Evolutionary conservation across 2,888 invertebrate genomes (phyloP), one percentile per base, ranked within the genome.

Genomic region (Tiphia femorata): DNA sequence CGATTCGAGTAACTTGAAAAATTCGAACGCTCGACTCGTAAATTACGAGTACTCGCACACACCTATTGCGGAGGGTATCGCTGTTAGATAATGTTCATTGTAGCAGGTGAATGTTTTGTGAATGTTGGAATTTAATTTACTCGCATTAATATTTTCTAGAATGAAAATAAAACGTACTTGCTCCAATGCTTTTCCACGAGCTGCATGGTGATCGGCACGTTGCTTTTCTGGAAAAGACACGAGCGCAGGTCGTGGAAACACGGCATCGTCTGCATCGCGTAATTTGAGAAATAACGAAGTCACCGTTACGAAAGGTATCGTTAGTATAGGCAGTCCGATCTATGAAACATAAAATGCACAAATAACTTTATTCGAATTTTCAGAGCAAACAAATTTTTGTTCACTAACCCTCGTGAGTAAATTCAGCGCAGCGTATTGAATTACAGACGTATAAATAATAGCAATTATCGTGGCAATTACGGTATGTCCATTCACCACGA

Each of bases 271-370:
- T 1, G 64, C 63, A 3, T 67, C 67, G 4, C 78, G 76, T 10
- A 84, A 70, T 30, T 79, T 80, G 20, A 84, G 52, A 62, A 84
- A 84, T n/a, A 84, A 40, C 64, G 83, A 73, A 2, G 78, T 73
- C 6, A 77, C 74, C 35, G 83, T 41, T 29, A 82, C 77, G 62
- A 83, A 84, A 0, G 84, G 83, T 19, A 84, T 33, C 3, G 82
- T 77, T 29, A 84, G 67, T 25, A 80, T 68, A 3, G 83, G 82
- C 25, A 84, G 61, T 21, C 64, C 64, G 5, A 67, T 37, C 80
- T 81, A 49, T 12, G 25, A 44, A 21, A 12, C 40, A 30, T 57
- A 6, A 1, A 33, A 46, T 21, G 23, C 21, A 4, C 17, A 10
- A 35, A 38, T n/a, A 14, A 14, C 37, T 37, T 12, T 37, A 6